These are phyloP conservation scores for Clavelina lepadiformis DNA, from an alignment of 23 tunicate genomes.

Conservation along the genomic window DNA sequence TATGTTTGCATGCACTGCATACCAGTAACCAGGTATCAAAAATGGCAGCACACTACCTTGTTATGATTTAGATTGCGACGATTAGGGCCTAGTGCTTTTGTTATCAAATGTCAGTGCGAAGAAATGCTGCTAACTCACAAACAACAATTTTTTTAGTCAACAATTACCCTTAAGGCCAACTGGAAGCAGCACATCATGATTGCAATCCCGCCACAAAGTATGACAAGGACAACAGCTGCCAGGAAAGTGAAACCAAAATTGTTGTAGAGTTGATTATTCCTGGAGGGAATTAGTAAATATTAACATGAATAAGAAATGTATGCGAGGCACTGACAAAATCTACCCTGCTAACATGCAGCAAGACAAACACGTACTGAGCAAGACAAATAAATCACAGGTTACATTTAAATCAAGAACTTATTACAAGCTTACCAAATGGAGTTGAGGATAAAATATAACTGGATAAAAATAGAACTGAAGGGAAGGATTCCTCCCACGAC, in stretches of 20 bases:
- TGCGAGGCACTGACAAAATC: no score
- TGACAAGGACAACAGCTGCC: constrained; percentile 53
- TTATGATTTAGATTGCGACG: no score
- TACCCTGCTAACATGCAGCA: background rate
- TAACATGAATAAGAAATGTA: no score
- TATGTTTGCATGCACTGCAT: background rate
- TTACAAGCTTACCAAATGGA: constrained; percentile 65
- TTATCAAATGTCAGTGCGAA: no score
- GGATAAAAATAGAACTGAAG: constrained; percentile 91
- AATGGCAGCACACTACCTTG: no score
- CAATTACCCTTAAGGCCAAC: constrained; percentile 73
- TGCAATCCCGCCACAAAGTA: constrained; percentile 67
- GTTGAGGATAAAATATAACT: constrained; percentile 73
- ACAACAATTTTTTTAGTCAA: no score
- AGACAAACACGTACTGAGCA: background rate
- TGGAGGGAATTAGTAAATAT: constrained; percentile 1
- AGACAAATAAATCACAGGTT: background rate
- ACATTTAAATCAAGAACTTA: background rate
- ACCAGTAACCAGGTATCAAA: background rate
- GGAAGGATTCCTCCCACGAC: constrained; percentile 94
- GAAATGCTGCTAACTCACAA: no score
- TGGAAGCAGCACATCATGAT: constrained; percentile 90
- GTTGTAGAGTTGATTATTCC: constrained; percentile 97
- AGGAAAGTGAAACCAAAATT: constrained; percentile 91
- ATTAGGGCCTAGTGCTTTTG: no score